phyloP scores from a whole-genome alignment of 2,113 vertebrate species.

The Pluvialis apricaria region DNA sequence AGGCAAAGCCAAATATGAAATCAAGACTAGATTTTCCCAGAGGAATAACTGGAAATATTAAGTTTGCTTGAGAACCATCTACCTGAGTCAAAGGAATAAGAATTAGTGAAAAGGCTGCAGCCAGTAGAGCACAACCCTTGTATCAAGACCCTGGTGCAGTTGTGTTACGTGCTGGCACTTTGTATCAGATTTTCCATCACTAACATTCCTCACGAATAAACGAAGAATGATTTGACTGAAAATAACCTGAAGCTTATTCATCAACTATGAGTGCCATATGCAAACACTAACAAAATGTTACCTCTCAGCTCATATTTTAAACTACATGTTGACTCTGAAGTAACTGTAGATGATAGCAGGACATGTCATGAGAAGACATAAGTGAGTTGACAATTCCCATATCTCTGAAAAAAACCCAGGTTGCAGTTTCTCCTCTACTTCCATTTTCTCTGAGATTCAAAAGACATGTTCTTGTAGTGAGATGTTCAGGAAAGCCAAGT shows the following conservation, averaged over 20 bases:
- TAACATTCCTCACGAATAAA: not conserved
- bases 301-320: not conserved
- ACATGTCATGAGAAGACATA: not conserved
- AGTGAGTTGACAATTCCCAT: not conserved
- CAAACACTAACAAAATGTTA: not conserved
- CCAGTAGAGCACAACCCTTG: not conserved
- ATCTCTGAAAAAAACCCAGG: not conserved
- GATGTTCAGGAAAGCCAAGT: not conserved
- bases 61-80: not conserved
- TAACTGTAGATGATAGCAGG: not conserved
- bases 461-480: not conserved
- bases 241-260: not conserved
- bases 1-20: slow-evolving; percentile 9
- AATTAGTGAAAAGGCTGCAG: not conserved
- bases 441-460: not conserved
- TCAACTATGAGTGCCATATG: not conserved
- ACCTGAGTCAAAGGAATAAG: not conserved
- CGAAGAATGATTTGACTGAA: not conserved
- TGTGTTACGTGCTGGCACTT: not conserved
- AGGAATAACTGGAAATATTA: slow-evolving; percentile 2
- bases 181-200: not conserved
- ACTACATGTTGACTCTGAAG: not conserved
- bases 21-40: not conserved
- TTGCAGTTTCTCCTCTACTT: not conserved
- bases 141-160: not conserved